Evolutionary conservation across 1,140 invertebrate genomes (phyloP).

Genomic region (Ptiloglossa arizonensis): DNA sequence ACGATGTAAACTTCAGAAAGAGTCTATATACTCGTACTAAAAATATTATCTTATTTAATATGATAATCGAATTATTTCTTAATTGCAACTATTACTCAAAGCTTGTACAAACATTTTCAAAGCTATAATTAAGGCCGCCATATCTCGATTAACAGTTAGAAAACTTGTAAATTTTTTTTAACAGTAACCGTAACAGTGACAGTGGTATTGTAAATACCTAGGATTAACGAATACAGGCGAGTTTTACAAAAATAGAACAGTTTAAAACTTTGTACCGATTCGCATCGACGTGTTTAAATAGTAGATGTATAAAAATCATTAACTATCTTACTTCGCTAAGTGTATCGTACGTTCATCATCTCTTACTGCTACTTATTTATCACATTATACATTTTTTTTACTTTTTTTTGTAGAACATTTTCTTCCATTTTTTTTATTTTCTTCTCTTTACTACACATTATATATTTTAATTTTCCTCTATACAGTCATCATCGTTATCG

Average conservation of each 20-base stretch:
- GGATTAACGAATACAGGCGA: neutral
- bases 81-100: neutral
- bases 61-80: neutral
- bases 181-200: neutral
- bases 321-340: neutral
- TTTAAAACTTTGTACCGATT: constrained; percentile 12
- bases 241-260: constrained; percentile 20
- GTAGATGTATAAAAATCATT: neutral
- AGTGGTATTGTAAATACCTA: neutral
- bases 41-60: neutral
- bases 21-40: neutral
- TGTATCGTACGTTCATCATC: neutral
- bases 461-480: neutral
- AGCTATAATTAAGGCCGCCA: neutral
- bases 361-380: constrained; percentile 6
- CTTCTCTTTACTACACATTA: neutral
- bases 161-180: neutral
- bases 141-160: neutral
- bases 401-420: neutral
- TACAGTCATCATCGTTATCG: no score
- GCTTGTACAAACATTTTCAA: neutral
- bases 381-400: constrained; percentile 14
- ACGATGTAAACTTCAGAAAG: neutral
- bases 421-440: neutral
- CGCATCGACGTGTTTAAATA: neutral